Evolutionary conservation across 2,113 vertebrate species (phyloP).

Genomic region (Falco punctatus): DNA sequence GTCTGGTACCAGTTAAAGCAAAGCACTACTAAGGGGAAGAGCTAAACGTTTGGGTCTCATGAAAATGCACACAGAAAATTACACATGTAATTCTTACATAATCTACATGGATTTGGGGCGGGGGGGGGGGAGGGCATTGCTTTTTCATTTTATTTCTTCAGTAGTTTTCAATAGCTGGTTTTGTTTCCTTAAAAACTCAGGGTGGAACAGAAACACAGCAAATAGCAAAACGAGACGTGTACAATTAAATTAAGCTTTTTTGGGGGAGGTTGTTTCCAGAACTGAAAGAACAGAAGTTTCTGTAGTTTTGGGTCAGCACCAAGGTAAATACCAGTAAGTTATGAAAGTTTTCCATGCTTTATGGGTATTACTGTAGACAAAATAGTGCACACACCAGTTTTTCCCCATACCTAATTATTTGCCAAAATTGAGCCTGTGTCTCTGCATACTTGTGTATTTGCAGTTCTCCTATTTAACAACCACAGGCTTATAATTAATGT

Average conservation of each 20-base stretch:
- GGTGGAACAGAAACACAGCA: neutral
- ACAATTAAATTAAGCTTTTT: neutral
- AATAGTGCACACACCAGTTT: neutral
- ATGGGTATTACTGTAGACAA: neutral
- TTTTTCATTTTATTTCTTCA: neutral
- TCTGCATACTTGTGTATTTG: neutral
- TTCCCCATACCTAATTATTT: neutral
- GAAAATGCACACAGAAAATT: neutral
- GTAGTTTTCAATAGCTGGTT: neutral
- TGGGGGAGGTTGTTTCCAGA: neutral
- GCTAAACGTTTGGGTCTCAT: neutral
- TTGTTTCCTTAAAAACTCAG: neutral
- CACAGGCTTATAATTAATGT: neutral
- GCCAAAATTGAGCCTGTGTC: neutral
- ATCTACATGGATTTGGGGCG: neutral
- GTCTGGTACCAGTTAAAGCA: neutral
- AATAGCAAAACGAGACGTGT: neutral
- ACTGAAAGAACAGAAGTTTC: neutral
- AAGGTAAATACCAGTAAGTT: constrained; percentile 24
- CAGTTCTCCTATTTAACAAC: constrained; percentile 7
- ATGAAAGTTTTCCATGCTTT: neutral
- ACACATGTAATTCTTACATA: neutral
- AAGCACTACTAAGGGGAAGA: neutral
- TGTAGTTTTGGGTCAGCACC: constrained; percentile 12
- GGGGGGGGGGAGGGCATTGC: no score